Conservation (phyloP, 2,113 vertebrate genomes). For the Chamaetylas fuelleborni region DNA sequence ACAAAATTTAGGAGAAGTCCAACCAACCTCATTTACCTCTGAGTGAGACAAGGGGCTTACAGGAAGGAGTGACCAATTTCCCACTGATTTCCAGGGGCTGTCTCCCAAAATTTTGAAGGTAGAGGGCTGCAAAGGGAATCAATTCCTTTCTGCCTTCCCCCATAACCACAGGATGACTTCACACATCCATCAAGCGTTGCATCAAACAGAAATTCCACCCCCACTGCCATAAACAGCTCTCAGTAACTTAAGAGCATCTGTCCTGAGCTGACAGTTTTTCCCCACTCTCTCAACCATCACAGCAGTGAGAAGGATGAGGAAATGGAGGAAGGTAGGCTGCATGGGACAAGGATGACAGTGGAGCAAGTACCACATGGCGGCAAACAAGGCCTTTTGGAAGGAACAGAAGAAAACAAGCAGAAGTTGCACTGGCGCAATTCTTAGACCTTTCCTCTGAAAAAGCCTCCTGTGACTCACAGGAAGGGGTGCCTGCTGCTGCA, state of each 20-base stretch:
- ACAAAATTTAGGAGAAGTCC: neutral
- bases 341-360: neutral
- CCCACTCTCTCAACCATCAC: neutral
- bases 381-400: neutral
- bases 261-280: neutral
- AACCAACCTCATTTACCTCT: neutral
- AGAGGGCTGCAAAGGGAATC: neutral
- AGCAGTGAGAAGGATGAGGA: neutral
- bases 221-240: neutral
- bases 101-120: neutral
- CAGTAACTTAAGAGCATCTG: neutral
- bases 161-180: neutral
- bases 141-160: neutral
- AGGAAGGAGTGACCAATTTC: neutral
- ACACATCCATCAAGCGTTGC: neutral
- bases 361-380: accelerated
- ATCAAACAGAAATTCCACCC: neutral
- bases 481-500: conserved; percentile 34
- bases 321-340: neutral
- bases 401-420: neutral
- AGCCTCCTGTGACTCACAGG: neutral
- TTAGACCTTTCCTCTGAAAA: neutral
- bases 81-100: neutral
- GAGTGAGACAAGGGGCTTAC: neutral
- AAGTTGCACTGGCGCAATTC: neutral